Percentiles rank a stretch among this genome's conserved stretches.
Conservation (phyloP, 2,113 vertebrate genomes). For the Myrmophylax atrothorax region DNA sequence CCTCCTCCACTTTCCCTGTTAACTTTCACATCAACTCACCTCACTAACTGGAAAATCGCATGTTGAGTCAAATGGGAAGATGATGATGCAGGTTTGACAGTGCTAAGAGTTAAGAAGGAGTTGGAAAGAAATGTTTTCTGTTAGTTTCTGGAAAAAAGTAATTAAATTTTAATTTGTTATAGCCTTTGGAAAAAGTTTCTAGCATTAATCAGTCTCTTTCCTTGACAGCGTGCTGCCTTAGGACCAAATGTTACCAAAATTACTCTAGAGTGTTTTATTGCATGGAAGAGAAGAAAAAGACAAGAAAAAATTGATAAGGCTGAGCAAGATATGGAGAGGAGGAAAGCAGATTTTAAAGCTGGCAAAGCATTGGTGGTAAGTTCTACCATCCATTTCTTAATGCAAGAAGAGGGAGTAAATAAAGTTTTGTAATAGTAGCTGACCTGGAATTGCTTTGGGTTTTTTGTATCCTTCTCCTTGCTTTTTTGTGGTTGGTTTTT, state of each 20-base stretch:
- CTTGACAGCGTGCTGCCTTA: conserved; percentile 86
- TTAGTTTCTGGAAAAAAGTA: neutral
- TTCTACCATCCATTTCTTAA: neutral
- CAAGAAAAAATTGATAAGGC: conserved; percentile 93
- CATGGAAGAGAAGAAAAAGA: conserved; percentile 98
- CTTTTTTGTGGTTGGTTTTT: neutral
- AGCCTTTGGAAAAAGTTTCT: neutral
- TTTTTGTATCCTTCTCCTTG: neutral
- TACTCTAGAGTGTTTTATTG: conserved; percentile 96
- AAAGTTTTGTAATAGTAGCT: neutral
- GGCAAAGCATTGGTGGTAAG: conserved; percentile 91
- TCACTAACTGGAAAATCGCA: neutral
- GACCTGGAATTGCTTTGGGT: neutral
- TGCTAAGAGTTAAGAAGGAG: neutral
- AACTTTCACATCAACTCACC: neutral
- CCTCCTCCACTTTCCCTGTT: neutral
- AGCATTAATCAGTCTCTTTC: neutral
- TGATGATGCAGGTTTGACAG: neutral
- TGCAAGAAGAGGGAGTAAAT: neutral
- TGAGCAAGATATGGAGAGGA: conserved; percentile 92
- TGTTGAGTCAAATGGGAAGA: neutral
- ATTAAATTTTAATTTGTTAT: neutral
- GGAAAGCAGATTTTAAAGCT: conserved; percentile 97
- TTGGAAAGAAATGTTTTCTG: neutral
- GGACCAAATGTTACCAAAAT: conserved; percentile 94